A percentile compares a stretch with the other conserved stretches of the same genome.
Evolutionary conservation across 1,140 invertebrate genomes (phyloP).

Genomic region (Drosophila repleta): DNA sequence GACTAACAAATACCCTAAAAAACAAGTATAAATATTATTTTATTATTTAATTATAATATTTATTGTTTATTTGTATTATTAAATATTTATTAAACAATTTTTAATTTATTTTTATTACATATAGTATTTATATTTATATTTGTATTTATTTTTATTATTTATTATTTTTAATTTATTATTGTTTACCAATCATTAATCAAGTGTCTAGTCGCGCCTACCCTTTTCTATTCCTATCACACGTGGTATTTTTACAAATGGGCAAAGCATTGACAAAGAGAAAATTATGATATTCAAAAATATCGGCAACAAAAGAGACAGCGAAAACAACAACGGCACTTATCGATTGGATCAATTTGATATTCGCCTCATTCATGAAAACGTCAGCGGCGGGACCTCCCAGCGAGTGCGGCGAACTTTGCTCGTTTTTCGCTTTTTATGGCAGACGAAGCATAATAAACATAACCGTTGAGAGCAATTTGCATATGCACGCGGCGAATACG

Average conservation of each 20-base stretch:
- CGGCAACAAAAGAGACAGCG: conserved; percentile 13
- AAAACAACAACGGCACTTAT: conserved; percentile 29
- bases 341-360: conserved; percentile 55
- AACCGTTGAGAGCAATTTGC: conserved; percentile 58
- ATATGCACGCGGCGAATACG: conserved; percentile 41
- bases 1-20: conserved; percentile 10
- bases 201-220: background rate
- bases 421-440: conserved; percentile 23
- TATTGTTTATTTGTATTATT: too few species aligned
- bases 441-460: conserved; percentile 60
- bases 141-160: too few species aligned
- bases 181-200: too few species aligned
- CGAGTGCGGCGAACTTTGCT: conserved; percentile 21
- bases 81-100: too few species aligned
- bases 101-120: too few species aligned
- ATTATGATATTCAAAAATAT: conserved; percentile 23
- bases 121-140: too few species aligned
- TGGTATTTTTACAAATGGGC: conserved; percentile 10
- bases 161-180: too few species aligned
- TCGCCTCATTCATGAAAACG: conserved; percentile 69
- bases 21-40: too few species aligned
- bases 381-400: conserved; percentile 71
- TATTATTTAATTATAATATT: too few species aligned
- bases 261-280: conserved; percentile 20
- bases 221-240: too few species aligned